Evolutionary conservation across 1,140 invertebrate species (phyloP).

Genomic region (Zeugodacus cucurbitae): DNA sequence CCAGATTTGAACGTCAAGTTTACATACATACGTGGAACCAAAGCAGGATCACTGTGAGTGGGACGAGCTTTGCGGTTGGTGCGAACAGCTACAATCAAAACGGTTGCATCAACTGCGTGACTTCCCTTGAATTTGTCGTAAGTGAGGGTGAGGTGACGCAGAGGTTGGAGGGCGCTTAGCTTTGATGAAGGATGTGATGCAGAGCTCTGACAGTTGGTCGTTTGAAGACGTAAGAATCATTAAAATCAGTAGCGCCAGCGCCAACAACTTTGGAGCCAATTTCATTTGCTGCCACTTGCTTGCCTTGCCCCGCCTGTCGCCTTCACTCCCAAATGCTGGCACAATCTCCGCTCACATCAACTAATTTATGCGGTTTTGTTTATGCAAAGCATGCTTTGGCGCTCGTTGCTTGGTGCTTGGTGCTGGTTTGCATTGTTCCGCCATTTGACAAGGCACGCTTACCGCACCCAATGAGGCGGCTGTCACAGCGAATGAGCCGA

Average conservation of each 20-base stretch:
- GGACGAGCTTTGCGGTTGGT: slow-evolving; percentile 50
- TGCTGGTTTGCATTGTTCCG: neutral
- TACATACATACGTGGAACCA: neutral
- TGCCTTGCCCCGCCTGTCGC: too few species aligned
- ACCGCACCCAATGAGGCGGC: neutral
- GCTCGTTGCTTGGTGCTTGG: neutral
- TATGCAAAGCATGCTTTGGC: neutral
- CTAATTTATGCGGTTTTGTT: neutral
- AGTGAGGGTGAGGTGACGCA: neutral
- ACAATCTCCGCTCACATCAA: neutral
- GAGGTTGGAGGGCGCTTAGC: neutral
- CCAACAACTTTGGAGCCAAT: slow-evolving; percentile 11
- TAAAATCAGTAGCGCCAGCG: neutral
- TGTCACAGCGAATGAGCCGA: slow-evolving; percentile 44
- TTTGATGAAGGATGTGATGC: neutral
- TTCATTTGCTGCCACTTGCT: neutral
- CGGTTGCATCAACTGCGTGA: neutral
- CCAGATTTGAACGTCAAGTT: neutral
- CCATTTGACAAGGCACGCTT: neutral
- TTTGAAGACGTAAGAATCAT: slow-evolving; percentile 35
- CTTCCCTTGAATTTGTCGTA: neutral
- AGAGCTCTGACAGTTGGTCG: neutral
- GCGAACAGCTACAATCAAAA: slow-evolving; percentile 63
- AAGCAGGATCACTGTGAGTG: neutral
- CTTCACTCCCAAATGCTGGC: neutral